Percentiles rank a stretch among this genome's conserved stretches.
These are phyloP conservation scores for Listrodromus nycthemerus DNA, from an alignment of 2,888 invertebrate species.

Conservation along the genomic window DNA sequence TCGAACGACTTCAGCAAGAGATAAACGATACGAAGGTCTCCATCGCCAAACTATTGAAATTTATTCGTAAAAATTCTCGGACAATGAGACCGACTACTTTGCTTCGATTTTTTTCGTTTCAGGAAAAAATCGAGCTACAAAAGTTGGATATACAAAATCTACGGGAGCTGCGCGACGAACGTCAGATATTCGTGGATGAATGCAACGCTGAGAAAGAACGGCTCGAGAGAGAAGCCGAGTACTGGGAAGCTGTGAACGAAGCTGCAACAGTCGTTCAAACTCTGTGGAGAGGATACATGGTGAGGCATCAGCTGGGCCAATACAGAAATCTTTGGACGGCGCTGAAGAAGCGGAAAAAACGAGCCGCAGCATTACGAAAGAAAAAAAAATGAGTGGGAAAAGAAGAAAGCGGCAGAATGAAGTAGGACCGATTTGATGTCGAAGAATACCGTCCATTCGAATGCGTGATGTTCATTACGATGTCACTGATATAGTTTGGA, in stretches of 20 bases:
- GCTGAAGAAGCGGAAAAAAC: slow-evolving; percentile 68
- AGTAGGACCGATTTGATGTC: slow-evolving; percentile 14
- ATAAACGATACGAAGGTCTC: slow-evolving; percentile 68
- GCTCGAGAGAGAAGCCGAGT: slow-evolving; percentile 67
- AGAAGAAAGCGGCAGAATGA: slow-evolving; percentile 44
- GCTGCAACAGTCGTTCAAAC: slow-evolving; percentile 78
- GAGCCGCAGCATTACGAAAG: slow-evolving; percentile 49
- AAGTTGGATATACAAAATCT: slow-evolving; percentile 72
- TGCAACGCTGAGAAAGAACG: slow-evolving; percentile 68
- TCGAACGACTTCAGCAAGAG: slow-evolving; percentile 72
- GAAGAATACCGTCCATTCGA: slow-evolving; percentile 32
- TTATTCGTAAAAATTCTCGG: neutral
- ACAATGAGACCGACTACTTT: neutral
- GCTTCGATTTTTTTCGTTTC: slow-evolving; percentile 5
- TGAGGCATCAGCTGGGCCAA: slow-evolving; percentile 75
- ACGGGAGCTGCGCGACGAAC: slow-evolving; percentile 63
- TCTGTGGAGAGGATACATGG: slow-evolving; percentile 79
- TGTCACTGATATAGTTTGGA: no score
- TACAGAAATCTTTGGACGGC: slow-evolving; percentile 69
- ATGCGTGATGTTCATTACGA: slow-evolving; percentile 5
- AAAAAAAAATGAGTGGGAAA: slow-evolving; percentile 59
- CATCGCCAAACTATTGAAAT: no score
- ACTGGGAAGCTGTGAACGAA: slow-evolving; percentile 69
- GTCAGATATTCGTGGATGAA: slow-evolving; percentile 74
- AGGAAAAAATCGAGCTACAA: slow-evolving; percentile 75